Evolutionary conservation across 2,888 invertebrate genomes (phyloP), one percentile per base, ranked within the genome.

Genomic region (Mechanitis messenoides): DNA sequence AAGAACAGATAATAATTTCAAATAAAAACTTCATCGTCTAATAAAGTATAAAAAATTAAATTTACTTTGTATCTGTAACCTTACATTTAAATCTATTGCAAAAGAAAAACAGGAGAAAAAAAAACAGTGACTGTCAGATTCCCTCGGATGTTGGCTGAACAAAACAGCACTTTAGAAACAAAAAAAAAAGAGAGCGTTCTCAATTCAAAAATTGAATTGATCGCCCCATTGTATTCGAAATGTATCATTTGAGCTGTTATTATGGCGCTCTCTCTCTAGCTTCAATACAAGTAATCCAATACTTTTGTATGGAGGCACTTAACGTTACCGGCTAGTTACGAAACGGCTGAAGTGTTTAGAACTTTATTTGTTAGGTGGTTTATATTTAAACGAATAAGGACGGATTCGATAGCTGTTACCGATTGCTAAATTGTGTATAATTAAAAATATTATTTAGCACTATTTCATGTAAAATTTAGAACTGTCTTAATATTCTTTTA

Each of bases 151-250:
- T 81, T 87, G 84, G 81, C 81, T 83, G 88, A 88, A 90, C 90
- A 90, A 90, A 90, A 90, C 90, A 90, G 88, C 90, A 90, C 90
- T 90, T 88, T 89, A 87, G 87, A 82, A 76, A 80, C 83, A 81
- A 80, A 81, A 78, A 82, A 84, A 84, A 85, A 87, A 87, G 84
- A 85, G 87, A 90, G 86, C 88, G 87, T 87, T 87, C 88, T 89
- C 89, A 87, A 89, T 89, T 90, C 90, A 88, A 88, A 89, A 89
- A 89, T 90, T 88, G 89, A 89, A 90, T 90, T 89, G 90, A 90
- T 90, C 90, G 89, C 81, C 82, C 90, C 88, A 90, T 90, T 90
- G 90, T 90, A 88, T 90, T 89, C 88, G 81, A 87, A 90, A 90
- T 89, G 90, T 90, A 90, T 90, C 90, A 90, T 90, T 90, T 89